These are phyloP conservation scores for Alloplasta piceator DNA, from an alignment of 2,888 invertebrate genomes.

Conservation along the genomic window DNA sequence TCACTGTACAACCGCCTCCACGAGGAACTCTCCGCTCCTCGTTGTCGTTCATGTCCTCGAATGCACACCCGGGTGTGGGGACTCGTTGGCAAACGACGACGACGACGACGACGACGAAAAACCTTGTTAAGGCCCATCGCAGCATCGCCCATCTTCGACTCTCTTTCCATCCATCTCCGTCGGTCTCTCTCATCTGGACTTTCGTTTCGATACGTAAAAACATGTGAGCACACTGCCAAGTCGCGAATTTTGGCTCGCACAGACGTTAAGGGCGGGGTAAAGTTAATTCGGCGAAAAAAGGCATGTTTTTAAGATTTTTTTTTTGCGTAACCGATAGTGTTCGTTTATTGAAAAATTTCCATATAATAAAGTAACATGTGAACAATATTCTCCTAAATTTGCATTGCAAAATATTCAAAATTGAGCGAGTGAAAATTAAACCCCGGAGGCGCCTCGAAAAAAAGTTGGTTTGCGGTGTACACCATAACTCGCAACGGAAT, in stretches of 20 bases:
- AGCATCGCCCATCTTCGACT: conserved; percentile 39
- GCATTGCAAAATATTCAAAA: too few relatives aligned
- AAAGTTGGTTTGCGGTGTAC: too few relatives aligned
- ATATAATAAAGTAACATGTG: too few relatives aligned
- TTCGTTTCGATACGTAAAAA: conserved; percentile 15
- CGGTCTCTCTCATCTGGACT: neutral
- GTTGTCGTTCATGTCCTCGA: conserved; percentile 39
- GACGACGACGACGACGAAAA: conserved; percentile 70
- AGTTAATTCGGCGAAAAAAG: too few relatives aligned
- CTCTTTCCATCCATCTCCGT: neutral
- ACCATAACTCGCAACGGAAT: too few relatives aligned
- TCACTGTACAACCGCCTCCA: conserved; percentile 44
- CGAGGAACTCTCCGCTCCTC: conserved; percentile 45
- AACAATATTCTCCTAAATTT: too few relatives aligned
- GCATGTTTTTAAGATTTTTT: too few relatives aligned
- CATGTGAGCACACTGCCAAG: neutral
- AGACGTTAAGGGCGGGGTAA: too few relatives aligned
- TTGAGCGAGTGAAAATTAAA: too few relatives aligned
- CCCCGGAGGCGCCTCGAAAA: too few relatives aligned
- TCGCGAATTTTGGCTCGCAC: conserved; percentile 15
- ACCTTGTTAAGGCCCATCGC: conserved; percentile 70
- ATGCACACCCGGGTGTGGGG: conserved; percentile 14
- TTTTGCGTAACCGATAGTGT: too few relatives aligned
- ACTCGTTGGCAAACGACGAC: conserved; percentile 41
- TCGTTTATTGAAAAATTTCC: too few relatives aligned